Percentiles rank a stretch among this genome's conserved stretches.
phyloP scores from a whole-genome alignment of 2,113 vertebrate species.

The Eulacestoma nigropectus region DNA sequence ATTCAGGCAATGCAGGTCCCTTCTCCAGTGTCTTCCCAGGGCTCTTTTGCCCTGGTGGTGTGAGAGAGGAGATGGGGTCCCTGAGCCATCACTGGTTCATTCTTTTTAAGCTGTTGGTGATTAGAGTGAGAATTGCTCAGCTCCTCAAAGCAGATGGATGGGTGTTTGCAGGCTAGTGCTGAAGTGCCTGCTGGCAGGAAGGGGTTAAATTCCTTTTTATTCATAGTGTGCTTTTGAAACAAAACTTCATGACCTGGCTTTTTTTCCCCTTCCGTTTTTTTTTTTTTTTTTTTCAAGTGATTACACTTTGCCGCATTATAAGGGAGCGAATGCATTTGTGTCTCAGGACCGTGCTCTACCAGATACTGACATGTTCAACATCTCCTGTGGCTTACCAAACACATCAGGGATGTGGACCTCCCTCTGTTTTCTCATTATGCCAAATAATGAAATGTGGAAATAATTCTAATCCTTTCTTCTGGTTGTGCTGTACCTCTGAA shows the following conservation, averaged over 20 bases:
- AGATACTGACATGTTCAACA: conserved; percentile 74
- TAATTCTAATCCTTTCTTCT: conserved; percentile 82
- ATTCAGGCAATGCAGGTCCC: neutral
- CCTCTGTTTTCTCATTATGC: conserved; percentile 84
- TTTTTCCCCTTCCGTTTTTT: neutral
- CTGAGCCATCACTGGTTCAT: neutral
- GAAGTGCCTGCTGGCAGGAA: neutral
- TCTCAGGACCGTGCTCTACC: conserved; percentile 59
- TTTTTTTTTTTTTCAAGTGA: conserved; percentile 23
- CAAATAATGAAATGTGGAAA: conserved; percentile 83
- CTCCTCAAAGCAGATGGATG: conserved; percentile 4
- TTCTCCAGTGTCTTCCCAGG: rapidly evolving
- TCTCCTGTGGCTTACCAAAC: conserved; percentile 73
- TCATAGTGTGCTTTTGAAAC: conserved; percentile 39
- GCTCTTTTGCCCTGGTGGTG: neutral
- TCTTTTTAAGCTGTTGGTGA: neutral
- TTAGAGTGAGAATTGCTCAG: neutral
- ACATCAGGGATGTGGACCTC: conserved; percentile 75
- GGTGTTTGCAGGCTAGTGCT: neutral
- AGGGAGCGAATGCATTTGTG: conserved; percentile 65
- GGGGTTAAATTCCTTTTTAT: conserved; percentile 65
- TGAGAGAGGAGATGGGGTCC: neutral
- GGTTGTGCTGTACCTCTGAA: conserved; percentile 73
- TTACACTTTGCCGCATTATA: conserved; percentile 68
- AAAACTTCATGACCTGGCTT: conserved; percentile 68